Evolutionary conservation across 2,113 vertebrate species (phyloP).

Genomic region (Cavia aperea): DNA sequence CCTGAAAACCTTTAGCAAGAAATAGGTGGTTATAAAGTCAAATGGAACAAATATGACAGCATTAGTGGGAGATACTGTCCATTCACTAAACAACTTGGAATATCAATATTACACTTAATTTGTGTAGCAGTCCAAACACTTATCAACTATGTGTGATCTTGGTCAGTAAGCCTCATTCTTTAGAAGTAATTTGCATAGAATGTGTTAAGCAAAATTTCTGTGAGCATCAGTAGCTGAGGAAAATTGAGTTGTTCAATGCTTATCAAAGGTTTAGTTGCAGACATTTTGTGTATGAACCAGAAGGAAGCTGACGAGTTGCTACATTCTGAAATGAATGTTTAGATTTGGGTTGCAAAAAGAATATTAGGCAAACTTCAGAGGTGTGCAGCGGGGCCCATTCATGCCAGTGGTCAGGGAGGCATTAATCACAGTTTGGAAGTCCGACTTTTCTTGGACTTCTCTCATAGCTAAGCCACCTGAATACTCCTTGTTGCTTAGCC

Average conservation of each 20-base stretch:
- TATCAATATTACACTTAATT: conserved; percentile 30
- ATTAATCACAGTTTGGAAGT: background rate
- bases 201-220: conserved; percentile 30
- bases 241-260: conserved; percentile 60
- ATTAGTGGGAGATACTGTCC: background rate
- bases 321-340: conserved; percentile 34
- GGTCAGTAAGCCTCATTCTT: conserved; percentile 35
- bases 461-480: conserved; percentile 35
- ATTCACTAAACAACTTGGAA: background rate
- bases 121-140: conserved; percentile 38
- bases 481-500: conserved; percentile 56
- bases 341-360: conserved; percentile 22
- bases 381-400: background rate
- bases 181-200: conserved; percentile 50
- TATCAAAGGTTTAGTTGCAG: conserved; percentile 6
- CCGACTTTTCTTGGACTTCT: conserved; percentile 13
- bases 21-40: conserved; percentile 45
- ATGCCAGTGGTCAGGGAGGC: background rate
- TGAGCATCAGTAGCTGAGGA: conserved; percentile 33
- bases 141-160: background rate
- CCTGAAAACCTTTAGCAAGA: conserved; percentile 50
- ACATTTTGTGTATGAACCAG: conserved; percentile 33
- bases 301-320: conserved; percentile 38
- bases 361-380: background rate
- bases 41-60: conserved; percentile 41